Evolutionary conservation across 2,797 vertebrate species (phyloP).

Genomic region (Crocidura indochinensis): DNA sequence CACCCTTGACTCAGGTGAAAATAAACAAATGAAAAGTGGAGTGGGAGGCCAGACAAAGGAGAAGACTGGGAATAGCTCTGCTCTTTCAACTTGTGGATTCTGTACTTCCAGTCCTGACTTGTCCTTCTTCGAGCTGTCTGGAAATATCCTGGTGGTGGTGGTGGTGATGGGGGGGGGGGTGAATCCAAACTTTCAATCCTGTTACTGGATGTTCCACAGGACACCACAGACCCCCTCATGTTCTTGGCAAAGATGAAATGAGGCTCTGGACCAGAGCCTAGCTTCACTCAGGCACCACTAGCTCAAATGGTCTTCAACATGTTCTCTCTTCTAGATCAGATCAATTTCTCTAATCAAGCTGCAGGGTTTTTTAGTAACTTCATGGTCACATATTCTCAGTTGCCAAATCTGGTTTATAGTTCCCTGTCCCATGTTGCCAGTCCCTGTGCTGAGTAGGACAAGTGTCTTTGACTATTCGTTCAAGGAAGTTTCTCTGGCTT

Average conservation of each 20-base stretch:
- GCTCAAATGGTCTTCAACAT: neutral
- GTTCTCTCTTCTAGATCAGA: neutral
- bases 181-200: slow-evolving; percentile 26
- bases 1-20: slow-evolving; percentile 45
- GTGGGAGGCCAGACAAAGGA: neutral
- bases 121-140: no score
- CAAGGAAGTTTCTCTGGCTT: neutral
- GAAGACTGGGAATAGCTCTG: neutral
- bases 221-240: neutral
- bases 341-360: neutral
- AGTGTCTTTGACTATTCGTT: neutral
- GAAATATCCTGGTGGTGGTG: no score
- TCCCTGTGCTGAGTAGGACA: neutral
- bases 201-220: neutral
- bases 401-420: neutral
- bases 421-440: neutral
- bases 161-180: neutral
- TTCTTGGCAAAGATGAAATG: neutral
- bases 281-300: neutral
- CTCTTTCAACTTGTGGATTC: neutral
- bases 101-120: neutral
- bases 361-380: neutral
- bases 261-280: neutral
- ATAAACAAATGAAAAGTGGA: slow-evolving; percentile 40
- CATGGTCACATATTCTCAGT: neutral